Conservation (phyloP, 2,797 vertebrate genomes). For the Hirundo rustica region DNA sequence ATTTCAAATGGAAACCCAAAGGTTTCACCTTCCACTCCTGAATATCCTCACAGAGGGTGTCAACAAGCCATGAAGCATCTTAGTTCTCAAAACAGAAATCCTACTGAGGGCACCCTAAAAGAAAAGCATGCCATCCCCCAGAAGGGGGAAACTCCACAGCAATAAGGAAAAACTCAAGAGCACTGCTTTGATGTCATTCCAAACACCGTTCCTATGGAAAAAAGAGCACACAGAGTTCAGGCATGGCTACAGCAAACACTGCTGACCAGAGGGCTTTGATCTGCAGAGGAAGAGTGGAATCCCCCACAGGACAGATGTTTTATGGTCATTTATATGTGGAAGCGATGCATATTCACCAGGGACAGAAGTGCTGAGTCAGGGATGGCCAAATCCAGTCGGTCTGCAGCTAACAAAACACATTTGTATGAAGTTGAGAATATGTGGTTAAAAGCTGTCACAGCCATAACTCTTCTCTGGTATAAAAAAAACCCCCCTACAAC, state of each 20-base stretch:
- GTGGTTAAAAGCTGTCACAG: background rate
- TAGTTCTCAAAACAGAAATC: background rate
- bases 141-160: background rate
- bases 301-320: background rate
- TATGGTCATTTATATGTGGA: background rate
- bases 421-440: background rate
- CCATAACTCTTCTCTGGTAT: background rate
- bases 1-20: background rate
- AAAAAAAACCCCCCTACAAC: background rate
- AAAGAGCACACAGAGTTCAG: background rate
- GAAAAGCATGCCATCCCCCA: background rate
- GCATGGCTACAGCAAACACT: background rate
- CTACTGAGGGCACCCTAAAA: background rate
- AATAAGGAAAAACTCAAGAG: background rate
- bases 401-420: background rate
- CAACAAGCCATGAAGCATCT: background rate
- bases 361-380: background rate
- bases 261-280: background rate
- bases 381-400: background rate
- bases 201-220: background rate
- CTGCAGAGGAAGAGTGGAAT: background rate
- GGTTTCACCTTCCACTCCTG: background rate
- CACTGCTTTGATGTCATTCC: background rate
- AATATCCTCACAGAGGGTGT: background rate
- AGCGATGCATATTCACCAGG: background rate